Percentiles rank a stretch among this genome's conserved stretches.
These are phyloP conservation scores for Diachasmimorpha longicaudata DNA, from an alignment of 1,140 invertebrate genomes.

Conservation along the genomic window DNA sequence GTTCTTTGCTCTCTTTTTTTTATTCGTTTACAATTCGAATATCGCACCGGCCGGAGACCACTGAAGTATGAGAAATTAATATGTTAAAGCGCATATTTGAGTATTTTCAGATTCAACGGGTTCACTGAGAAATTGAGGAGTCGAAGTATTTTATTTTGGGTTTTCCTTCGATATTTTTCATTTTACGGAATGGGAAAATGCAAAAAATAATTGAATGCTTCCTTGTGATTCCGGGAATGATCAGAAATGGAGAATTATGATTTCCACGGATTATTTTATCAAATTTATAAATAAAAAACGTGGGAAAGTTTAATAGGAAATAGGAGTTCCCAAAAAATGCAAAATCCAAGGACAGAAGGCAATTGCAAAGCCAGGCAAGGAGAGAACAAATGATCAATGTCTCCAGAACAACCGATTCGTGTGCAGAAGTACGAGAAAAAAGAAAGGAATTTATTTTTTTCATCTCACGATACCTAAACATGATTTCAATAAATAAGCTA, in stretches of 20 bases:
- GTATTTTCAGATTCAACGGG: not conserved
- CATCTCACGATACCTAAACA: constrained; percentile 47
- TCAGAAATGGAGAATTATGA: too few species aligned
- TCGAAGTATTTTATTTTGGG: not conserved
- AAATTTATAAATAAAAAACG: too few species aligned
- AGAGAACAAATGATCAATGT: not conserved
- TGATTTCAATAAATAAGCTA: constrained; percentile 60
- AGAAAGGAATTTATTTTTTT: constrained; percentile 36
- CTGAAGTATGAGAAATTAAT: not conserved
- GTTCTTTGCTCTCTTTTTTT: constrained; percentile 25
- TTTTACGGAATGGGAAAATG: too few species aligned
- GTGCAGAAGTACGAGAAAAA: constrained; percentile 29
- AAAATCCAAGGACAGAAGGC: not conserved
- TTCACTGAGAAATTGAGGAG: not conserved
- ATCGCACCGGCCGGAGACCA: not conserved
- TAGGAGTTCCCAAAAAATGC: not conserved
- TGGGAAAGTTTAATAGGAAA: too few species aligned
- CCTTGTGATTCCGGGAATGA: too few species aligned
- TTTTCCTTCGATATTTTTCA: too few species aligned
- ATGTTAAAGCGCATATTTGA: not conserved
- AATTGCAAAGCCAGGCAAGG: not conserved
- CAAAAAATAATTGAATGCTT: too few species aligned
- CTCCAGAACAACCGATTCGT: too few species aligned
- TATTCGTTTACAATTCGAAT: not conserved
- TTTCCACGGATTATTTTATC: too few species aligned